Percentiles rank a stretch among this genome's conserved stretches.
These are phyloP conservation scores for Gracilinanus agilis DNA, from an alignment of 2,113 vertebrate species.

Conservation along the genomic window DNA sequence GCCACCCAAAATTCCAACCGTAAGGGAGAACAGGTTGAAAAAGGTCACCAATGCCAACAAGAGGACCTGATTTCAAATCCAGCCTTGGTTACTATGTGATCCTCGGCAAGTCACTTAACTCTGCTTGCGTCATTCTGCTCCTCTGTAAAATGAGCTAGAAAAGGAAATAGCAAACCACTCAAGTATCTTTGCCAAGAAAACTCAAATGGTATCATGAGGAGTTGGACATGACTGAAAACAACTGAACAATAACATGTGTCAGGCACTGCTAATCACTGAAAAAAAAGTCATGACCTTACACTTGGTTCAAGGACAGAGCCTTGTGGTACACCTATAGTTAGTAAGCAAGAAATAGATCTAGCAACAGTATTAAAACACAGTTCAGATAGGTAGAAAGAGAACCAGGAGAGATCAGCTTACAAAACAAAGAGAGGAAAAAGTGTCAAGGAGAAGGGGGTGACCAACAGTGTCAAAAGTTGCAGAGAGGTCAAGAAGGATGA, in stretches of 20 bases:
- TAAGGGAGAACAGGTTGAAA: constrained; percentile 74
- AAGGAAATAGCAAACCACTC: not conserved
- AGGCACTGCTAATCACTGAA: not conserved
- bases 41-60: not conserved
- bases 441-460: not conserved
- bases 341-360: not conserved
- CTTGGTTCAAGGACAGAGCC: not conserved
- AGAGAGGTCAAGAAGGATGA: not conserved
- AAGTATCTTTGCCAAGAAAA: not conserved
- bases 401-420: not conserved
- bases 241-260: not conserved
- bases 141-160: not conserved
- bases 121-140: not conserved
- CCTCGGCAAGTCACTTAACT: not conserved
- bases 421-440: not conserved
- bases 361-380: not conserved
- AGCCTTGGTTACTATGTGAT: not conserved
- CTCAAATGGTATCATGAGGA: not conserved
- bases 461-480: not conserved
- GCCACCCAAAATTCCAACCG: constrained; percentile 84
- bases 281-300: not conserved
- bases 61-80: not conserved
- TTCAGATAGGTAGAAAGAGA: not conserved
- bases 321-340: not conserved
- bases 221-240: not conserved